phyloP scores from a whole-genome alignment of 2,888 invertebrate genomes.

The Drosophila buzzatii region DNA sequence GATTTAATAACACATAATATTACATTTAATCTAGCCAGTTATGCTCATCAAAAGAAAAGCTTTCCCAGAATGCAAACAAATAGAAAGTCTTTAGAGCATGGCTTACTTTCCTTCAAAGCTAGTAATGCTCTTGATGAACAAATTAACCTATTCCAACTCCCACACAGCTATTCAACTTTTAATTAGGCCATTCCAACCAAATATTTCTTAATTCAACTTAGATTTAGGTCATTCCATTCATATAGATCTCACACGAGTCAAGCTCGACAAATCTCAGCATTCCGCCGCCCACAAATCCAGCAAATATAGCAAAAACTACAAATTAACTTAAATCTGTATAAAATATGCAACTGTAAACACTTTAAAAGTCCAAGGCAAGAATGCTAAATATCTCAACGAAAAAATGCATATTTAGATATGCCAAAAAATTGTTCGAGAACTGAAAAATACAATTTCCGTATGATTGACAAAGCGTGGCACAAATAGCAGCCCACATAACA shows the following conservation, averaged over 20 bases:
- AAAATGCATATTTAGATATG: conserved; percentile 16
- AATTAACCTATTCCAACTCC: neutral
- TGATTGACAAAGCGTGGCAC: conserved; percentile 55
- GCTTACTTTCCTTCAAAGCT: neutral
- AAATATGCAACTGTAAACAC: neutral
- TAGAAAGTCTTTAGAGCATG: neutral
- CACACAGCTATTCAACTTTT: neutral
- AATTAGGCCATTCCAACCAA: neutral
- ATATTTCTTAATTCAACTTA: neutral
- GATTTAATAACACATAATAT: too few relatives aligned
- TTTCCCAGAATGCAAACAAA: neutral
- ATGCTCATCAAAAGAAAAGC: neutral
- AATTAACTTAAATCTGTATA: neutral
- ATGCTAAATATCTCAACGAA: conserved; percentile 12
- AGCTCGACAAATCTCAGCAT: neutral
- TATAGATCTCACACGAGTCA: neutral
- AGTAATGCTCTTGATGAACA: neutral
- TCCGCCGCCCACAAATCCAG: neutral
- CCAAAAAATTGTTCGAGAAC: conserved; percentile 16
- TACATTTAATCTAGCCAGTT: neutral
- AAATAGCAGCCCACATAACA: conserved; percentile 43
- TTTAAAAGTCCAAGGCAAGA: conserved; percentile 24
- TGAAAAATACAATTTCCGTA: conserved; percentile 39
- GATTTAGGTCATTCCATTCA: neutral
- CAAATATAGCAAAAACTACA: neutral